These are phyloP conservation scores for Spodoptera littoralis DNA, from an alignment of 2,888 invertebrate genomes.

Conservation along the genomic window DNA sequence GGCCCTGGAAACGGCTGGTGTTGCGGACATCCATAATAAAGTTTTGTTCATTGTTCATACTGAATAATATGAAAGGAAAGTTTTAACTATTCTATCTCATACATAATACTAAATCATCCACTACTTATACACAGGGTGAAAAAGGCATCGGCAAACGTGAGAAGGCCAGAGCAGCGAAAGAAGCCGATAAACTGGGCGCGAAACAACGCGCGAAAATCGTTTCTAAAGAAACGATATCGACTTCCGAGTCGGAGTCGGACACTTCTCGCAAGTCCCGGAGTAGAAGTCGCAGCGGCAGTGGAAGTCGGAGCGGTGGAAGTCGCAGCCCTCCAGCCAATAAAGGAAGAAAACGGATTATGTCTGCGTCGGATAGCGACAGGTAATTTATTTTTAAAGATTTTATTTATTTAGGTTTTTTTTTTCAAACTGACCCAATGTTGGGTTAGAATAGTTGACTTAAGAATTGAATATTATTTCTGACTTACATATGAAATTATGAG, in stretches of 20 bases:
- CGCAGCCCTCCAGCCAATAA: slow-evolving; percentile 82
- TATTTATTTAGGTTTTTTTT: no score
- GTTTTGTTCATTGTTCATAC: no score
- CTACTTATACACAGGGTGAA: slow-evolving; percentile 66
- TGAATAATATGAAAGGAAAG: no score
- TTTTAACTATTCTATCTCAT: no score
- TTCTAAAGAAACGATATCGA: slow-evolving; percentile 98
- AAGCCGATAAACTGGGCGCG: slow-evolving; percentile 91
- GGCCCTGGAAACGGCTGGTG: no score
- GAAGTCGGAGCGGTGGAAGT: slow-evolving; percentile 71
- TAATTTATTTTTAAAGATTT: slow-evolving; percentile 38
- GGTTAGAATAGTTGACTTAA: no score
- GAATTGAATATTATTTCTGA: no score
- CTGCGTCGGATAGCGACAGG: slow-evolving; percentile 90
- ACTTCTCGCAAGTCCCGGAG: slow-evolving; percentile 73
- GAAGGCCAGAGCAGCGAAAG: slow-evolving; percentile 74
- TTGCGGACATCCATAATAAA: no score
- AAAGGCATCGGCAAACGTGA: slow-evolving; percentile 83
- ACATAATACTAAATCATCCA: not conserved
- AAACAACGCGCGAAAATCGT: slow-evolving; percentile 96
- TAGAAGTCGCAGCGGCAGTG: slow-evolving; percentile 68
- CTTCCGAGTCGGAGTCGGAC: slow-evolving; percentile 94
- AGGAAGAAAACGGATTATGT: slow-evolving; percentile 89
- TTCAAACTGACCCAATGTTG: no score
- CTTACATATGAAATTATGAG: no score